Conservation (phyloP, 2,888 invertebrate species). For the Galerucella nymphaeae region DNA sequence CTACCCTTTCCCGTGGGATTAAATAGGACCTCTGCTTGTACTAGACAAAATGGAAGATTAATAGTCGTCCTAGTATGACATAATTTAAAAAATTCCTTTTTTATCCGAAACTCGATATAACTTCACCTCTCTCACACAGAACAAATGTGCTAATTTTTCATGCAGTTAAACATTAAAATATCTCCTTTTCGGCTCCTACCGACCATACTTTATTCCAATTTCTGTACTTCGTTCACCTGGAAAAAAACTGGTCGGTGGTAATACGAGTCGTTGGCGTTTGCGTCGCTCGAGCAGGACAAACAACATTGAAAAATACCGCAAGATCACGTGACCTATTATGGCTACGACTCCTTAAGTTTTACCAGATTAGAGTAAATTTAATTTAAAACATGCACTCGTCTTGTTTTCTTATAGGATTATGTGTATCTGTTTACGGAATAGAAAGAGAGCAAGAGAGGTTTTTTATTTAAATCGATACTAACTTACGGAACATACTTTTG, state of each 20-base stretch:
- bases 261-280: slow-evolving; percentile 5
- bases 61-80: background rate
- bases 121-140: background rate
- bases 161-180: slow-evolving; percentile 7
- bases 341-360: slow-evolving; percentile 30
- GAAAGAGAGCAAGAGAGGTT: background rate
- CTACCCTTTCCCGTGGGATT: no score
- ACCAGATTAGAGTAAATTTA: slow-evolving; percentile 45
- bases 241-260: slow-evolving; percentile 9
- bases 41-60: background rate
- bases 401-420: slow-evolving; percentile 41
- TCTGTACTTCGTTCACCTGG: slow-evolving; percentile 15
- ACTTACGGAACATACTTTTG: background rate
- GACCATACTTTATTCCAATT: slow-evolving; percentile 19
- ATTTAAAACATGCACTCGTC: slow-evolving; percentile 44
- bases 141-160: slow-evolving; percentile 17
- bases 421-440: slow-evolving; percentile 31
- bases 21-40: no score
- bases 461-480: slow-evolving; percentile 23
- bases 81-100: background rate
- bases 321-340: slow-evolving; percentile 25
- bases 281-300: background rate
- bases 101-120: slow-evolving; percentile 7
- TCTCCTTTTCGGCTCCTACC: slow-evolving; percentile 16
- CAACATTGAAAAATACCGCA: slow-evolving; percentile 18